These are phyloP conservation scores for Aeoliscus strigatus DNA, from an alignment of 2,797 vertebrate species.

Conservation along the genomic window DNA sequence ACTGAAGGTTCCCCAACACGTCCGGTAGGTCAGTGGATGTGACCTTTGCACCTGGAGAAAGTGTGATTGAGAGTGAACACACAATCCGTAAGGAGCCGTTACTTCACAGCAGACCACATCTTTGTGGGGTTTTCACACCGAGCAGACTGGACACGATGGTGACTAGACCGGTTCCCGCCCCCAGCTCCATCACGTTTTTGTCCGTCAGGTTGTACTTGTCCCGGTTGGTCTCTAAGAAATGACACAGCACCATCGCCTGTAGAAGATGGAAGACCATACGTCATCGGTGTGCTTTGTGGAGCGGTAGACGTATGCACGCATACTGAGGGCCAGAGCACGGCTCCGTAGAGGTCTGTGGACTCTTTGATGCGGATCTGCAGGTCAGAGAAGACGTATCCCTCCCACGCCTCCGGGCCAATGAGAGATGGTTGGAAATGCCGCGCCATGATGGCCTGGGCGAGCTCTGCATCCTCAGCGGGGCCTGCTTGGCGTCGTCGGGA, in stretches of 20 bases:
- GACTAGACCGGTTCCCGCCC: slow-evolving; percentile 92
- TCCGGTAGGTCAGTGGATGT: slow-evolving; percentile 92
- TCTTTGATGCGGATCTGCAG: slow-evolving; percentile 89
- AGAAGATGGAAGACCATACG: not conserved
- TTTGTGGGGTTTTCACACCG: slow-evolving; percentile 76
- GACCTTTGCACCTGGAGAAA: slow-evolving; percentile 78
- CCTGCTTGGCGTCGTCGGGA: slow-evolving; percentile 43
- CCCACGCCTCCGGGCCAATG: slow-evolving; percentile 79
- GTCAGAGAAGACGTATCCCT: slow-evolving; percentile 83
- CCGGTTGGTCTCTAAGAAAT: slow-evolving; percentile 87
- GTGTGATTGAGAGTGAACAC: not conserved
- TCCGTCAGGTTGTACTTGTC: slow-evolving; percentile 80
- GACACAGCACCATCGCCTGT: slow-evolving; percentile 90
- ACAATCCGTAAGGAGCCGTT: too few relatives aligned
- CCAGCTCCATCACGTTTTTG: slow-evolving; percentile 93
- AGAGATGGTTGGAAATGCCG: slow-evolving; percentile 77
- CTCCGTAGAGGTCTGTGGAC: slow-evolving; percentile 86
- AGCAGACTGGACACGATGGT: slow-evolving; percentile 89
- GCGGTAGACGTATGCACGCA: not conserved
- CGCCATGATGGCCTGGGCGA: slow-evolving; percentile 82
- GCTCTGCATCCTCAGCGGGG: slow-evolving; percentile 61
- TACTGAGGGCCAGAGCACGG: slow-evolving; percentile 96
- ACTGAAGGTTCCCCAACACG: slow-evolving; percentile 85
- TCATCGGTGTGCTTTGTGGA: not conserved
- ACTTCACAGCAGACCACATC: too few relatives aligned